Percentiles rank a stretch among this genome's conserved stretches.
Evolutionary conservation across 2,797 vertebrate genomes (phyloP).

Genomic region (Masticophis lateralis): DNA sequence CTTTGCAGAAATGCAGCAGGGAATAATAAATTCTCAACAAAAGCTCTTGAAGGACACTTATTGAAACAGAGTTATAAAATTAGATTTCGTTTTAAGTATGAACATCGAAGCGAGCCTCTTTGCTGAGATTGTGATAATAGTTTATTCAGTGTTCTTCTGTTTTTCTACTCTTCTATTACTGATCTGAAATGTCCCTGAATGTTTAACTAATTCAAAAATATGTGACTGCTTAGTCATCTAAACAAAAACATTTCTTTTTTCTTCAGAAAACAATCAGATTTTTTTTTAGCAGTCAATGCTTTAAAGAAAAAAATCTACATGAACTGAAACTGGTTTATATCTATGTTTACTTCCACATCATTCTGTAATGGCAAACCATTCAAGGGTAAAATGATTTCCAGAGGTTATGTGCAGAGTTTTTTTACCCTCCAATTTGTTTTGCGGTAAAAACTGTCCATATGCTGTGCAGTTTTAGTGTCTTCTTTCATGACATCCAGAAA

Average conservation of each 20-base stretch:
- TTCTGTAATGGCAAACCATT: background rate
- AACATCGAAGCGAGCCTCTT: constrained; percentile 67
- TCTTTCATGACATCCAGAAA: background rate
- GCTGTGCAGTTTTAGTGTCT: background rate
- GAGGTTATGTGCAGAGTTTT: background rate
- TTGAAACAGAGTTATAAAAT: constrained; percentile 71
- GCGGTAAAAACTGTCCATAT: background rate
- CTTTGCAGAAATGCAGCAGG: constrained; percentile 58
- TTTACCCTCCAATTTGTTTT: background rate
- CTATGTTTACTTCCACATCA: background rate
- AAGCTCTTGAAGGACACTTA: constrained; percentile 69
- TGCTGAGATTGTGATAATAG: constrained; percentile 51
- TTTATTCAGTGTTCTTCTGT: constrained; percentile 63
- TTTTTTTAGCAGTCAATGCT: constrained; percentile 46
- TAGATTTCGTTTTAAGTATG: constrained; percentile 67
- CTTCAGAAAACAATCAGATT: constrained; percentile 30
- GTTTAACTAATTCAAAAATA: constrained; percentile 55
- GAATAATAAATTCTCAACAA: constrained; percentile 65
- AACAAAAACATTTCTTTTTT: constrained; percentile 38
- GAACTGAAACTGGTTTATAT: background rate
- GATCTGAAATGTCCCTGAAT: constrained; percentile 51
- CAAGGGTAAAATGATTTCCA: background rate
- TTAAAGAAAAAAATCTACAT: background rate
- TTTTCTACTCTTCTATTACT: background rate
- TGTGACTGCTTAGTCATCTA: constrained; percentile 56